Evolutionary conservation across 2,888 invertebrate species (phyloP), one percentile per base, ranked within the genome.

Genomic region (Philonicus albiceps): DNA sequence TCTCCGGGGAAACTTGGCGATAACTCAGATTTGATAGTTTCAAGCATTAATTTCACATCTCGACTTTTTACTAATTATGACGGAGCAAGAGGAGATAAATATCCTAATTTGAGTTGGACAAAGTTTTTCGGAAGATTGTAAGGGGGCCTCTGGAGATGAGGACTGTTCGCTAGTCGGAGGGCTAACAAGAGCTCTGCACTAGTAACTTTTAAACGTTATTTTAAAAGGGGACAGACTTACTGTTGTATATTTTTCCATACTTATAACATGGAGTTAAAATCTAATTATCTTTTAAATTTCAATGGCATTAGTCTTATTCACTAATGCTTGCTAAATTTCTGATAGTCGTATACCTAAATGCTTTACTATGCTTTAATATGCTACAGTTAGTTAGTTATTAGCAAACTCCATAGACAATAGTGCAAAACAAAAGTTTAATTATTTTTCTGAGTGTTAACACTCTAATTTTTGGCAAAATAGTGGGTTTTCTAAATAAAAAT

Each of bases 1-100:
- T 85, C 75, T 22, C 53, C 55, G 31, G 75, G 55, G 85, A 85
- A 55, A 53, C 19, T 43, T 34, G 43, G 22, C 73, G 74, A 85
- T 85, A 85, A 85, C 55, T 85, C 53, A 85, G 75, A 85, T 85
- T 85, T 85, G 75, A 85, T 85, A 85, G 85, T 85, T 85, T 55
- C 31, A 73, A 84, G 34, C 84, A 84, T 84, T 84, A 84, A 84
- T 84, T 84, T 84, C 73, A 84, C 84, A 84, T 84, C 72, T 84
- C 64, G 64, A 83, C 81, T 83, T 83, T 83, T 83, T 83, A 83
- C 81, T 83, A 83, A 83, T 83, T 83, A 83, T 83, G 64, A 34
- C 34, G 22, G 64, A 55, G 53, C 53, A 81, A 43, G 49, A 43
- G 43, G n/a, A 78, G 78, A 78, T 43, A 78, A 43, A 78, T 78